A percentile compares a stretch with the other conserved stretches of the same genome.
phyloP scores from a whole-genome alignment of 2,888 invertebrate species.

The Andrena marginata region DNA sequence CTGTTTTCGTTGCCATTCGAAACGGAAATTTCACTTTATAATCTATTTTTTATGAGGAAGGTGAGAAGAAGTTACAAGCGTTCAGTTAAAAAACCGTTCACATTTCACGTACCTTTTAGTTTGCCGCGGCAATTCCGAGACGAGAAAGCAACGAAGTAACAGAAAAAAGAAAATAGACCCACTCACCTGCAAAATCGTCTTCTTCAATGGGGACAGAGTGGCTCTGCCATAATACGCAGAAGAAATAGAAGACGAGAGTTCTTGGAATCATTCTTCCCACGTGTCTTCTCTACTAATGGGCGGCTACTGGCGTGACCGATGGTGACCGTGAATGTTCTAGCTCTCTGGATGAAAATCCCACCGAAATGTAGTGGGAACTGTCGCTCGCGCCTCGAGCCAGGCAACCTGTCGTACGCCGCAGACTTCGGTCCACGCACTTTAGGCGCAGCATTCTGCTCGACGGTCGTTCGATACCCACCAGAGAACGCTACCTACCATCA shows the following conservation, averaged over 20 bases:
- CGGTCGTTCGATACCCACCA: not conserved
- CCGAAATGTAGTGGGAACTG: conserved; percentile 58
- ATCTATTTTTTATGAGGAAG: too few species aligned
- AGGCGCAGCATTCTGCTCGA: not conserved
- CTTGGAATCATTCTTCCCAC: not conserved
- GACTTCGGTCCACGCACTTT: not conserved
- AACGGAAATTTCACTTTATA: not conserved
- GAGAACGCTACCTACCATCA: not conserved
- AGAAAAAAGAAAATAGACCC: not conserved
- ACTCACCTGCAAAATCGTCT: not conserved
- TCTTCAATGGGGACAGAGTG: not conserved
- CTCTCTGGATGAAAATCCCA: conserved; percentile 62
- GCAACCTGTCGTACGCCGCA: conserved; percentile 3
- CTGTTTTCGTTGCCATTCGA: not conserved
- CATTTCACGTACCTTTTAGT: not conserved
- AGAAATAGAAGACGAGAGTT: not conserved
- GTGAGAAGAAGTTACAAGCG: too few species aligned
- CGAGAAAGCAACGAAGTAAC: not conserved
- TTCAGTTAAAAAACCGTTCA: too few species aligned
- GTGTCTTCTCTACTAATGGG: not conserved
- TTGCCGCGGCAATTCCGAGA: not conserved
- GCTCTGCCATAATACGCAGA: not conserved
- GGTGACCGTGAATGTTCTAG: not conserved
- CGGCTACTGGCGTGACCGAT: not conserved
- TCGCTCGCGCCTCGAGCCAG: conserved; percentile 62